Evolutionary conservation across 2,113 vertebrate genomes (phyloP).

Genomic region (Hypanus sabinus): DNA sequence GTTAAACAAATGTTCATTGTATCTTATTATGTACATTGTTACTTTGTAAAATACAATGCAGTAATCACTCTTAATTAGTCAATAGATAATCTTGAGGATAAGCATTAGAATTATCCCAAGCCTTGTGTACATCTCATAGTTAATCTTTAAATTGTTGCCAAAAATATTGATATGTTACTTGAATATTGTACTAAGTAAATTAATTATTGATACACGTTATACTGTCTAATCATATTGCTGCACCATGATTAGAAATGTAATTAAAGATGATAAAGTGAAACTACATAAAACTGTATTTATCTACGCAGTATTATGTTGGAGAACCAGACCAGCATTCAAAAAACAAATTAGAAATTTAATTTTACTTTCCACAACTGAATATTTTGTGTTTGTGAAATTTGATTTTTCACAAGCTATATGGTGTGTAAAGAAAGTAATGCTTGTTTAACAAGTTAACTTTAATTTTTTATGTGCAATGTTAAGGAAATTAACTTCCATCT

Average conservation of each 20-base stretch:
- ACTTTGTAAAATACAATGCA: neutral
- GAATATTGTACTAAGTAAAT: neutral
- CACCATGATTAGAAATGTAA: neutral
- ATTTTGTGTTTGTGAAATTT: neutral
- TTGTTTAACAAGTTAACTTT: conserved; percentile 28
- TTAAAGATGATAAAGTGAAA: neutral
- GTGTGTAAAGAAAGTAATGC: neutral
- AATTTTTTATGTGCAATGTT: neutral
- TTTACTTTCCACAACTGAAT: neutral
- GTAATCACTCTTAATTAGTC: too few species aligned
- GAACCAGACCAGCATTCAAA: neutral
- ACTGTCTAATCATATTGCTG: neutral
- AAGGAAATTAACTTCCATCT: neutral
- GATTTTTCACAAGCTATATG: neutral
- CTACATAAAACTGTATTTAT: neutral
- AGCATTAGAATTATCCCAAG: neutral
- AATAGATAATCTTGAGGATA: neutral
- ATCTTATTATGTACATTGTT: neutral
- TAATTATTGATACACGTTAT: neutral
- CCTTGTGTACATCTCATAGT: neutral
- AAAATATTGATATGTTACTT: neutral
- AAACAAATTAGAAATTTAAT: neutral
- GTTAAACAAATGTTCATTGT: neutral
- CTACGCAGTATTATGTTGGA: neutral
- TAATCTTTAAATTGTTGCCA: neutral